Conservation (phyloP, 2,113 vertebrate species). For the Suricata suricatta region DNA sequence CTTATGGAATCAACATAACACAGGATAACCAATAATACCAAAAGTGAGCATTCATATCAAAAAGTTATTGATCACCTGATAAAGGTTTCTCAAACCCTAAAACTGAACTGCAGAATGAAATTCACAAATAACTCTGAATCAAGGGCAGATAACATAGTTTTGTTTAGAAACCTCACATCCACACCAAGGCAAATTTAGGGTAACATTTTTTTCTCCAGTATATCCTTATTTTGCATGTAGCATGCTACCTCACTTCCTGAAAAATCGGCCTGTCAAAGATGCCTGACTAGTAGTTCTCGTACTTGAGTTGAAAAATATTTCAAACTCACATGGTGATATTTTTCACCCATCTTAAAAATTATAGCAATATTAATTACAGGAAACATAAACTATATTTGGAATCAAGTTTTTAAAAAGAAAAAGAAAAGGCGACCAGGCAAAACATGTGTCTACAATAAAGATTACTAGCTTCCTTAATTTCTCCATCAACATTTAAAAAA, state of each 20-base stretch:
- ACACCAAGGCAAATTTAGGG: background rate
- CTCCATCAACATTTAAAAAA: background rate
- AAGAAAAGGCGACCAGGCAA: background rate
- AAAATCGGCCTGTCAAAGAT: conserved; percentile 23
- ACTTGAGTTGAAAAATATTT: background rate
- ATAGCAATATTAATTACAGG: background rate
- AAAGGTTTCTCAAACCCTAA: background rate
- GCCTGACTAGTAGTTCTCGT: background rate
- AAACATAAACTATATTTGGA: conserved; percentile 18
- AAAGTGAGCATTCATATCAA: background rate
- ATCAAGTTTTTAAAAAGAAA: background rate
- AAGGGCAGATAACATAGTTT: background rate
- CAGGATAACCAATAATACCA: background rate
- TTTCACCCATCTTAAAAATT: background rate
- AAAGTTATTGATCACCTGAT: background rate
- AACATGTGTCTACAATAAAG: background rate
- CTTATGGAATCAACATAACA: background rate
- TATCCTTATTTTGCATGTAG: background rate
- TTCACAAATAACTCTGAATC: background rate
- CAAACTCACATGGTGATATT: background rate
- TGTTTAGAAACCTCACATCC: background rate
- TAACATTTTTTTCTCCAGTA: background rate
- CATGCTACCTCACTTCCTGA: background rate
- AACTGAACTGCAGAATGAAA: background rate
- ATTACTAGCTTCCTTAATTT: background rate